Conservation (phyloP, 1,140 invertebrate species). For the Trinorchestia longiramus region DNA sequence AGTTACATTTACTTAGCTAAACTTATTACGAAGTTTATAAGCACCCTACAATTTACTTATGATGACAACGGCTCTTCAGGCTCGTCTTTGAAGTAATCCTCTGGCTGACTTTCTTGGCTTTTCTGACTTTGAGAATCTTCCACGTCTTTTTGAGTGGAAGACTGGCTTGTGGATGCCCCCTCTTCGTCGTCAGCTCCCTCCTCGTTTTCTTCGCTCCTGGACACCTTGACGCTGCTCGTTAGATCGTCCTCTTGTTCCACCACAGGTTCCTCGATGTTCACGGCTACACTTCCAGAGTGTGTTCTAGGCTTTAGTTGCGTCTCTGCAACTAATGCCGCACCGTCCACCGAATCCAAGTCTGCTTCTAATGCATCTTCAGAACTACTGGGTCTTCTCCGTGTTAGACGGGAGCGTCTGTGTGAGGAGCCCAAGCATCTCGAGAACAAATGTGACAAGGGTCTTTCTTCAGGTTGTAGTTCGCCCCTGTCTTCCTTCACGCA, state of each 20-base stretch:
- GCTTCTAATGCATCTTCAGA: conserved; percentile 20
- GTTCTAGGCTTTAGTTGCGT: background rate
- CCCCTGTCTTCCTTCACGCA: background rate
- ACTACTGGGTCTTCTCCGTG: conserved; percentile 15
- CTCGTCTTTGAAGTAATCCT: background rate
- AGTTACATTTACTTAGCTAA: background rate
- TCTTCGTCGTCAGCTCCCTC: background rate
- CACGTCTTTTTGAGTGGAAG: background rate
- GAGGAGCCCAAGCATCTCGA: background rate
- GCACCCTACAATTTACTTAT: background rate
- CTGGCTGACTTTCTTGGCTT: background rate
- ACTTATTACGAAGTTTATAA: background rate
- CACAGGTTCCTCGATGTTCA: background rate
- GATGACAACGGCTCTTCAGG: background rate
- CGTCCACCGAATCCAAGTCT: conserved; percentile 14
- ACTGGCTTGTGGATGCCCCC: background rate
- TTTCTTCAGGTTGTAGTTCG: background rate
- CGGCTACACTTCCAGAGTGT: background rate
- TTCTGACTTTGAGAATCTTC: background rate
- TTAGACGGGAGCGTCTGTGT: background rate
- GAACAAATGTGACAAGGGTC: background rate
- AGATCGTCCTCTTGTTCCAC: background rate
- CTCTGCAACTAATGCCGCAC: background rate
- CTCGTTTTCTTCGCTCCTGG: background rate
- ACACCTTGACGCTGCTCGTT: background rate